Percentiles rank a stretch among this genome's conserved stretches.
Evolutionary conservation across 2,113 vertebrate genomes (phyloP).

Genomic region (Stercorarius parasiticus): DNA sequence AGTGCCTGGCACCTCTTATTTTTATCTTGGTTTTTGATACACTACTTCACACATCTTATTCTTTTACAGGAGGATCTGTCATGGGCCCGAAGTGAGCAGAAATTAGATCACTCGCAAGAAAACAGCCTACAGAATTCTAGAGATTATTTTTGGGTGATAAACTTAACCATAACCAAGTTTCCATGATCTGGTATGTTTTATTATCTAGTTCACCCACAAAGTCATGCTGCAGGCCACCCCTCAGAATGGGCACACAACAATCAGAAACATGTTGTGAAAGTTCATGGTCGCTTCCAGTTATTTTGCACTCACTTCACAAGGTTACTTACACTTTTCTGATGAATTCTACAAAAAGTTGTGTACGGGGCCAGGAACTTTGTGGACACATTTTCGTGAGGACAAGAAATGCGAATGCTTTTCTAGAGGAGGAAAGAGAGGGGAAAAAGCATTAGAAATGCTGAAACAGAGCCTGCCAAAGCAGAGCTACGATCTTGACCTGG

Average conservation of each 20-base stretch:
- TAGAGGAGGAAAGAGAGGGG: neutral
- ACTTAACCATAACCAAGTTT: neutral
- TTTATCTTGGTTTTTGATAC: neutral
- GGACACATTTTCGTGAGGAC: slow-evolving; percentile 72
- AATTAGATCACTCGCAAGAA: neutral
- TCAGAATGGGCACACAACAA: fast-evolving
- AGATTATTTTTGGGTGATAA: neutral
- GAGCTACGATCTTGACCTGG: fast-evolving
- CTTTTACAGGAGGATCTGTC: neutral
- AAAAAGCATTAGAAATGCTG: neutral
- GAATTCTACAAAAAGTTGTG: slow-evolving; percentile 74
- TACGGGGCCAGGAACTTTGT: slow-evolving; percentile 76
- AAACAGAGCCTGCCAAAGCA: fast-evolving
- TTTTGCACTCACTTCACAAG: neutral
- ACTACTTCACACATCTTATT: neutral
- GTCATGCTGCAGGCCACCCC: neutral
- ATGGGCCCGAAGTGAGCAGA: neutral
- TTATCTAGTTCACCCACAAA: neutral
- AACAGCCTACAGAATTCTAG: neutral
- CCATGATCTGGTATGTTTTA: fast-evolving
- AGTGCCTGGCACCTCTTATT: neutral
- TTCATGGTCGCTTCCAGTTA: fast-evolving
- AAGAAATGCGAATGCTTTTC: slow-evolving; percentile 80
- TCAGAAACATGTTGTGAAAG: fast-evolving
- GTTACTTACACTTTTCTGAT: slow-evolving; percentile 76